phyloP scores from a whole-genome alignment of 2,888 invertebrate species.

The Norana najaformis region DNA sequence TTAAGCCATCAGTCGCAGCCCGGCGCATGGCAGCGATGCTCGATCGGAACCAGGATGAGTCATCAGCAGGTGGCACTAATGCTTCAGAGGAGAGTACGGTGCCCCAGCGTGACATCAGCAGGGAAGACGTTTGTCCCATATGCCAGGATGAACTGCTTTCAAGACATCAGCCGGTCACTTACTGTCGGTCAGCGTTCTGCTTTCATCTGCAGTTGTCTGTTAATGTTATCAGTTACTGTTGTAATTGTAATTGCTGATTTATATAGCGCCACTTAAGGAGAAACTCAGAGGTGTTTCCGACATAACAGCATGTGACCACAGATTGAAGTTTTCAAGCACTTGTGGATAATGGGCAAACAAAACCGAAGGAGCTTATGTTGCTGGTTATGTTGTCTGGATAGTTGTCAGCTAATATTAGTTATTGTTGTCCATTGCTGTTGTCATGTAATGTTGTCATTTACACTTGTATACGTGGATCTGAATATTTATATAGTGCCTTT shows the following conservation, averaged over 20 bases:
- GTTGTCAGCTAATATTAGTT: background rate
- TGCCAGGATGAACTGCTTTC: slow-evolving; percentile 62
- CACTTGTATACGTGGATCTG: background rate
- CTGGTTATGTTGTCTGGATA: background rate
- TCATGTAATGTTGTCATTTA: too few species aligned
- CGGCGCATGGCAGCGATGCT: slow-evolving; percentile 33
- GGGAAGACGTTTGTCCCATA: slow-evolving; percentile 62
- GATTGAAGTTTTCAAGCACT: background rate
- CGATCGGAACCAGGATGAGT: background rate
- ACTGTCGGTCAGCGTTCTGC: slow-evolving; percentile 56
- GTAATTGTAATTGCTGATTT: background rate
- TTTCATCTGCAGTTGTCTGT: background rate
- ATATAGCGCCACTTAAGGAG: background rate
- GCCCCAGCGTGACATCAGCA: slow-evolving; percentile 55
- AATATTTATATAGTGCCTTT: background rate
- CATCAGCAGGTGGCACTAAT: background rate
- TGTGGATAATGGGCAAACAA: background rate
- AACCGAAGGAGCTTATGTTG: too few species aligned
- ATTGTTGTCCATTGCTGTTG: too few species aligned
- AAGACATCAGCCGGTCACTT: slow-evolving; percentile 60
- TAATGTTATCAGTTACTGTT: background rate
- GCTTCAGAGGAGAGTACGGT: slow-evolving; percentile 22
- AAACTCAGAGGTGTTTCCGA: background rate
- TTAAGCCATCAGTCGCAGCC: slow-evolving; percentile 31
- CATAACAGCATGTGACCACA: background rate